Base-by-base conservation (phyloP, 2,888 invertebrate species). In the Saturnia pavonia region DNA sequence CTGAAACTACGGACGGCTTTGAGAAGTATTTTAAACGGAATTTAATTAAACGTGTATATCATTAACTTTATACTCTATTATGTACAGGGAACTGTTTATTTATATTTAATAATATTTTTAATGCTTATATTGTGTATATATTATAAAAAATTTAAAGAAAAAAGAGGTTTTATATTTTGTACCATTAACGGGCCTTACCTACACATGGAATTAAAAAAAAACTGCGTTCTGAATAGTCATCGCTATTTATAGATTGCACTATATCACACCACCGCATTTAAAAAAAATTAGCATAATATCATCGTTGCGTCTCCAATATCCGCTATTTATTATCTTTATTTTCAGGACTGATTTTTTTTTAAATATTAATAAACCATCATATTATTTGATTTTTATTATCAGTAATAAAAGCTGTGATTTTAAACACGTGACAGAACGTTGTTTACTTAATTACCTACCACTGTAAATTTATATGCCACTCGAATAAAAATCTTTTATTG, bases 11-110 rank as follows among this genome's bases (percentile, higher is more conserved):
- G 65, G 40, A 25, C 25, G 57, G 25, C 57, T 60, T 60, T 60
- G 57, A 60, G n/a, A 65, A 65, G 19, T 60, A 40, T 65, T 65
- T 65, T 40, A 40, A 4, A n/a, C 63, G 65, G 65, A 65, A 65
- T 65, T 65, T 65, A n/a, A 65, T 65, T 65, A 65, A 65, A n/a
- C 19, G 19, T 65, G n/a, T 65, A n/a, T 40, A 40, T 40, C 54
- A 54, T 54, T 9, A n/a, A 54, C 22, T 54, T 54, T 54, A 9
- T 22, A 22, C 11, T 54, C 54, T 57, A n/a, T 63, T 54, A 14
- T 19, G 16, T 63, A 34, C 1, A 19, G 19, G 7, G 4, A 19
- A 63, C 27, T 60, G 16, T 19, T 25, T 25, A 25, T 60, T 60
- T 60, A 14, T 60, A 27, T 3, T 22, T 54, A 57, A 57, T 25